Evolutionary conservation across 2,113 vertebrate genomes (phyloP).

Genomic region (Pristiophorus japonicus): DNA sequence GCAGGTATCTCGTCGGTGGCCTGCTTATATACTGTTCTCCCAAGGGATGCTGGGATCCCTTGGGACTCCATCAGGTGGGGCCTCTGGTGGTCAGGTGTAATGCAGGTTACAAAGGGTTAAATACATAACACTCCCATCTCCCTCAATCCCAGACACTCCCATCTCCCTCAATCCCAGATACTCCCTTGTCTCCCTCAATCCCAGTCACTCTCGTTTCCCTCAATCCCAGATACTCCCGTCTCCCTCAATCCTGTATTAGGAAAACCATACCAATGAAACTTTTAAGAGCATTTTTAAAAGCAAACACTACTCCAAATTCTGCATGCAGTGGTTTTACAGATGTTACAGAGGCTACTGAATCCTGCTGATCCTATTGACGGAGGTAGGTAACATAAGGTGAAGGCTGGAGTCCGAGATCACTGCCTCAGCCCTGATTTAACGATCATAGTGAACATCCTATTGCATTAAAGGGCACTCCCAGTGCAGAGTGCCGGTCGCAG

Average conservation of each 20-base stretch:
- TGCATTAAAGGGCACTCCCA: neutral
- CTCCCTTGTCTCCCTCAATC: too few species aligned
- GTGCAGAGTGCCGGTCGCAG: neutral
- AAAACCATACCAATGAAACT: neutral
- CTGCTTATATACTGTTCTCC: too few species aligned
- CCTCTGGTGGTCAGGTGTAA: too few species aligned
- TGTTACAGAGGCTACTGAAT: neutral
- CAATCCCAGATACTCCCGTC: neutral
- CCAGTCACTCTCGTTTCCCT: neutral
- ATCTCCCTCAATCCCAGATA: too few species aligned
- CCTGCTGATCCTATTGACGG: neutral
- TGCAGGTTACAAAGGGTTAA: too few species aligned
- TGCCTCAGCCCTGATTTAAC: neutral
- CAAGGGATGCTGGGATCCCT: too few species aligned
- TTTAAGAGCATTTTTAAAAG: neutral
- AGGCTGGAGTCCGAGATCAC: neutral
- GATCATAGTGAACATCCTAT: neutral
- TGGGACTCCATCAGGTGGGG: too few species aligned
- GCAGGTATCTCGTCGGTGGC: too few species aligned
- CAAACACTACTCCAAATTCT: neutral
- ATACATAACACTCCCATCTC: neutral
- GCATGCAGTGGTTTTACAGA: neutral
- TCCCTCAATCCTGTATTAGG: neutral
- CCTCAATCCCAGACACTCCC: neutral
- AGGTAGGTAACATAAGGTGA: neutral